Conservation (phyloP, 2,797 vertebrate species). For the Coregonus sp. region DNA sequence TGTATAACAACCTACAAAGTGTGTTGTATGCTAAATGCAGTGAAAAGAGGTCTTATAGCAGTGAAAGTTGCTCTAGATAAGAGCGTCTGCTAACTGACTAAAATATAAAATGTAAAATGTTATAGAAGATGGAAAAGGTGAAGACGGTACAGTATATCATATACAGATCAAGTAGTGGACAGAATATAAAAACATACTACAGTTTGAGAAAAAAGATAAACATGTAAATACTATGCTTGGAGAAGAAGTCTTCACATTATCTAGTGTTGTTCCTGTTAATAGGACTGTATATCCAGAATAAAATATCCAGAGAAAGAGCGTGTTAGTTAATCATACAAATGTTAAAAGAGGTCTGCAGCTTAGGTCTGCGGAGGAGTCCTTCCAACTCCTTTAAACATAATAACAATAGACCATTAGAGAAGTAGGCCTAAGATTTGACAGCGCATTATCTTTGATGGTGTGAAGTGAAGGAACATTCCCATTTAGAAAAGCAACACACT, state of each 20-base stretch:
- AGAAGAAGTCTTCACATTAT: conserved; percentile 85
- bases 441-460: conserved; percentile 61
- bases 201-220: conserved; percentile 62
- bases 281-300: conserved; percentile 50
- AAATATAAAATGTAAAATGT: too few species aligned
- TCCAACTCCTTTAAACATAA: conserved; percentile 63
- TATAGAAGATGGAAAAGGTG: conserved; percentile 8
- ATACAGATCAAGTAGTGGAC: conserved; percentile 52
- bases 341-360: conserved; percentile 68
- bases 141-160: conserved; percentile 8
- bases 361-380: conserved; percentile 68
- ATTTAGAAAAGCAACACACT: conserved; percentile 55
- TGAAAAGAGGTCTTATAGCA: conserved; percentile 13
- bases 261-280: conserved; percentile 66
- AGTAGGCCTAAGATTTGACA: conserved; percentile 40
- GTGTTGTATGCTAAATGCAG: conserved; percentile 42
- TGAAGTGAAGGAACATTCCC: conserved; percentile 49
- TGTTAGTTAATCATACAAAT: conserved; percentile 52
- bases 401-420: conserved; percentile 43
- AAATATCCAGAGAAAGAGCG: conserved; percentile 35
- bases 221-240: conserved; percentile 53
- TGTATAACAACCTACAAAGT: conserved; percentile 64
- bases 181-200: conserved; percentile 52
- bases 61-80: too few species aligned
- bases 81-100: too few species aligned